Base-by-base conservation (phyloP, 2,888 invertebrate genomes). In the Philereme transversata region DNA sequence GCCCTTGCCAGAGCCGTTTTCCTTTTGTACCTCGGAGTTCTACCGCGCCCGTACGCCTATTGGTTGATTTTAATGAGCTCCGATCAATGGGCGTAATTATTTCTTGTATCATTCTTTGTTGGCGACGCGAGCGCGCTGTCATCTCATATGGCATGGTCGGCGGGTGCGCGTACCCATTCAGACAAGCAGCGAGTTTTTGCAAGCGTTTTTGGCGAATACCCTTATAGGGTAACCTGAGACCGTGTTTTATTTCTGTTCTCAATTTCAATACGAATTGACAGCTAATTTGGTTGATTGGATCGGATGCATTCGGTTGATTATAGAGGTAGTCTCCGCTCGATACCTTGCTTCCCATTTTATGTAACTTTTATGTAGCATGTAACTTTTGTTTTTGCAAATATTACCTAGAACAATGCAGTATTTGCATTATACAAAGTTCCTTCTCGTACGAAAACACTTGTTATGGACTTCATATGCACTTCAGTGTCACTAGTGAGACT, bases 61-160 rank as follows among this genome's bases (percentile, higher is more conserved):
- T 90, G 90, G 89, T 81, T 74, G 75, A 79, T 82, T 88, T 87
- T 90, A 90, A 89, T 90, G 87, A 90, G 89, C 83, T 77, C 76
- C 84, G 86, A 88, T 90, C 87, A 89, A 90, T 88, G 90, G 90
- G 90, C 90, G 90, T 90, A 90, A 90, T 90, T 90, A 87, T 91
- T 88, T 86, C 84, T 88, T 81, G 87, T 88, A 86, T 87, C 83
- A 87, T 90, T 88, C 85, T 88, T 86, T 86, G 83, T 83, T 79
- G 54, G 64, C 78, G 80, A 77, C 85, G 85, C 82, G 77, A 83
- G 82, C 82, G 77, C 79, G 78, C 84, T 87, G 87, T 86, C 87
- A 84, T 74, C 85, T 78, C 75, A 74, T 85, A 86, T 76, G 87
- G 87, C 61, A 51, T 60, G 60, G 65, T 69, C 62, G 68, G 70